Percentiles rank a stretch among this genome's conserved stretches.
phyloP scores from a whole-genome alignment of 2,113 vertebrate species.

The Herpetotheres cachinnans region DNA sequence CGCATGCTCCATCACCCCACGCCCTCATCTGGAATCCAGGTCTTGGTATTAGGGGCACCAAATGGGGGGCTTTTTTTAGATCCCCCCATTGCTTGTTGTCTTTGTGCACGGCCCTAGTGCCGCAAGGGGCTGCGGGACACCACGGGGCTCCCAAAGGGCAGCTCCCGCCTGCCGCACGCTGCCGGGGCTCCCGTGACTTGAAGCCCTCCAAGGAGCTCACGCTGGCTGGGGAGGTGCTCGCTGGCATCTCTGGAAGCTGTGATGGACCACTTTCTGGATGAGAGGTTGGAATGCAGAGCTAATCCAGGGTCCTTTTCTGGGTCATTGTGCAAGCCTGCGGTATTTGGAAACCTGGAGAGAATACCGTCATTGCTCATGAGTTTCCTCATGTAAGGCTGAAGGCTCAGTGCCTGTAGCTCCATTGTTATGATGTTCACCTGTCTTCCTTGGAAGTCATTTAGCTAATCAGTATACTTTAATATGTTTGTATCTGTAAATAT shows the following conservation, averaged over 20 bases:
- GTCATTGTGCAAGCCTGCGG: not conserved
- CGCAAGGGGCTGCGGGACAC: not conserved
- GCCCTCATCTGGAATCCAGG: not conserved
- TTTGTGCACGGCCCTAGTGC: not conserved
- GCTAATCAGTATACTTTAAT: not conserved
- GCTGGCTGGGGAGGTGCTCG: not conserved
- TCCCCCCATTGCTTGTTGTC: not conserved
- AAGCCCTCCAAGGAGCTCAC: not conserved
- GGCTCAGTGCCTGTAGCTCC: not conserved
- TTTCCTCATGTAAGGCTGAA: not conserved
- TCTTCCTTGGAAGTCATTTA: not conserved
- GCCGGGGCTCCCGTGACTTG: not conserved
- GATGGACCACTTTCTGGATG: not conserved
- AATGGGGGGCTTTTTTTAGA: not conserved
- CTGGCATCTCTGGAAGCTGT: not conserved
- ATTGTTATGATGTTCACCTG: not conserved
- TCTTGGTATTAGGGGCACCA: not conserved
- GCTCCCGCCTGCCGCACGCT: not conserved
- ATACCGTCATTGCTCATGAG: not conserved
- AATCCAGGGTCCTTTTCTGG: not conserved
- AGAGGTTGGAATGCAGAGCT: not conserved
- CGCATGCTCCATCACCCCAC: fast-evolving
- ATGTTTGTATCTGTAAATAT: not conserved
- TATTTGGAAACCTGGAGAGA: not conserved
- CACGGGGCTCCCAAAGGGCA: not conserved